Evolutionary conservation across 2,888 invertebrate species (phyloP), one percentile per base, ranked within the genome.

Genomic region (Drosophila neonasuta): DNA sequence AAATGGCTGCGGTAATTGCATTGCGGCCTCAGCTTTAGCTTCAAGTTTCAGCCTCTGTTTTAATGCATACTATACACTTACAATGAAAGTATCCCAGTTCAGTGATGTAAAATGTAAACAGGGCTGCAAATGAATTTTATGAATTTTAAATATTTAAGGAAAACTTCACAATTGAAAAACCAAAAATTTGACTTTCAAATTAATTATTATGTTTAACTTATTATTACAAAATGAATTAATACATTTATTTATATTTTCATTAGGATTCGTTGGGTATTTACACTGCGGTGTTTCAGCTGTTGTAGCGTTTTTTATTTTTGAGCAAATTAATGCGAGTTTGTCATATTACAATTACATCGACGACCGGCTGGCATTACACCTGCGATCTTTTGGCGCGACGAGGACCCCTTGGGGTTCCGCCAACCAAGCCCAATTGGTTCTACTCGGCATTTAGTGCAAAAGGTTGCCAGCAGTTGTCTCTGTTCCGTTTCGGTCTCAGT

Each of bases 321-420:
- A 51, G 68, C 62, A 71, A 80, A 81, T 84, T 84, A 77, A 83
- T 77, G 71, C 75, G 72, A 71, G 71, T 71, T 81, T 86, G 86
- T 84, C 86, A 83, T 81, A 86, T 86, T 84, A 79, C 74, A 79
- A 86, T 86, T 84, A 85, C 82, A 79, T 80, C 82, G 48, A 65
- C 60, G 63, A 67, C 65, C 77, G 71, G 80, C 69, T 78, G 78
- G 74, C 64, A 77, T 80, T 87, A 84, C 84, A 84, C 84, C 84
- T 84, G 84, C 82, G 65, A 70, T 42, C 56, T 44, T 41, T 41
- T 71, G 58, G 32, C 32, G 10, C 32, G 20, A 63, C 66, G 65
- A 61, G 49, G 49, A 50, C 61, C 68, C 76, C 79, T 57, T 17
- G 63, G 55, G 83, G 49, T 70, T 15, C 42, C 36, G 15, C 7